Evolutionary conservation across 1,140 invertebrate genomes (phyloP).

Genomic region (Oryctes rhinoceros): DNA sequence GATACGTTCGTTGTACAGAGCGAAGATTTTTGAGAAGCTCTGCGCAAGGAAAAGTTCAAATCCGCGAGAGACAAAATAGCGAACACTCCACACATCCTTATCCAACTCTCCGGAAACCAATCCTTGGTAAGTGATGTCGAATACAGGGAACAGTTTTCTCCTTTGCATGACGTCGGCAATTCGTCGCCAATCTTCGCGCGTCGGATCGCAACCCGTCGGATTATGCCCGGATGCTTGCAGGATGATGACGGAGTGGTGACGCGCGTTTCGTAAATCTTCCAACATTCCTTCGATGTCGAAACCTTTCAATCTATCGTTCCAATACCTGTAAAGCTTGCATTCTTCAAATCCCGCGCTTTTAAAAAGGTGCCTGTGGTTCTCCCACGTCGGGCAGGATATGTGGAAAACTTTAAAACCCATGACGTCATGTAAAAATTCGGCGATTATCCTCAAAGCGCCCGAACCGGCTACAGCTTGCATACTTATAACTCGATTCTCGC

Average conservation of each 20-base stretch:
- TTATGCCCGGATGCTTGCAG: slow-evolving; percentile 99
- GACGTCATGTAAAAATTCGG: slow-evolving; percentile 84
- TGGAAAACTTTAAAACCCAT: slow-evolving; percentile 84
- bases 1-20: slow-evolving; percentile 94
- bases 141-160: slow-evolving; percentile 91
- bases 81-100: slow-evolving; percentile 88
- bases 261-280: slow-evolving; percentile 72
- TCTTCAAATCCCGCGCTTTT: slow-evolving; percentile 85
- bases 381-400: slow-evolving; percentile 95
- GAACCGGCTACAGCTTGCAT: slow-evolving; percentile 95
- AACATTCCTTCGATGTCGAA: slow-evolving; percentile 87
- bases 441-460: slow-evolving; percentile 86
- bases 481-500: slow-evolving; percentile 85
- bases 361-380: slow-evolving; percentile 93
- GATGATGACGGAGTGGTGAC: slow-evolving; percentile 90
- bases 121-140: slow-evolving; percentile 99
- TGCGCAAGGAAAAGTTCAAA: slow-evolving; percentile 93
- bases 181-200: slow-evolving; percentile 89
- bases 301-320: slow-evolving; percentile 78
- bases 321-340: slow-evolving; percentile 76
- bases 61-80: slow-evolving; percentile 82
- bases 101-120: slow-evolving; percentile 90
- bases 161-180: slow-evolving; percentile 81
- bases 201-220: slow-evolving; percentile 96
- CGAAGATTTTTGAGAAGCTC: slow-evolving; percentile 99